Base-by-base conservation (phyloP, 1,140 invertebrate genomes). In the Nephila pilipes region DNA sequence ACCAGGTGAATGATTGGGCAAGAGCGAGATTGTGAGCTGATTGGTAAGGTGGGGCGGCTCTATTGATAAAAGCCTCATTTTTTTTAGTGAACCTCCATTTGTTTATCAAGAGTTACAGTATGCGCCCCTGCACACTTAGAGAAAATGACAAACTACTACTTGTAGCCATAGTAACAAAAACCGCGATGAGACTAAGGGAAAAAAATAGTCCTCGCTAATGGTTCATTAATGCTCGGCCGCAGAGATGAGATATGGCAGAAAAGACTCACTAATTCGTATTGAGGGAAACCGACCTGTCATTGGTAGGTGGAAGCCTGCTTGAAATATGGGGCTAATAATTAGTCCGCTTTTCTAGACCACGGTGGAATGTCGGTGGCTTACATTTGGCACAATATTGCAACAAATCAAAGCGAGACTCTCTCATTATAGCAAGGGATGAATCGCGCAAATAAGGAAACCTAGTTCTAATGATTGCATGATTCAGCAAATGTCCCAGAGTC, bases 121-220 rank as follows among this genome's bases (percentile, higher is more conserved):
- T 85, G 90, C 90, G 85, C 29, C 46, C 65, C 32, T 38, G 81
- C 91, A 93, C 85, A 93, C 85, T 93, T 85, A 93, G 63, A 93
- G 89, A 80, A 90, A 93, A 93, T 93, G 87, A 93, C 75, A 88
- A 89, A 93, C 87, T 93, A 65, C 92, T 80, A 93, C 46, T 83
- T 83, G 92, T 93, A 93, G 85, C 58, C 92, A 93, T 93, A 93
- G 92, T 88, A 88, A 93, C 92, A 93, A 83, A 93, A 93, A 93
- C 85, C 85, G 75, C 69, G 38, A 32, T 54, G 87, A 79, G 58
- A 93, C 29, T 20, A 38, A 32, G 32, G 55, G 75, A 46, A 93
- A 93, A 93, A 93, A 93, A 83, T 63, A 93, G 92, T 85, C 92
- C 79, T 58, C 36, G 83, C 91, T 93, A 93, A 93, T 93, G 92